Evolutionary conservation across 1,140 invertebrate species (phyloP), one percentile per base, ranked within the genome.

Genomic region (Polypedilum vanderplanki): DNA sequence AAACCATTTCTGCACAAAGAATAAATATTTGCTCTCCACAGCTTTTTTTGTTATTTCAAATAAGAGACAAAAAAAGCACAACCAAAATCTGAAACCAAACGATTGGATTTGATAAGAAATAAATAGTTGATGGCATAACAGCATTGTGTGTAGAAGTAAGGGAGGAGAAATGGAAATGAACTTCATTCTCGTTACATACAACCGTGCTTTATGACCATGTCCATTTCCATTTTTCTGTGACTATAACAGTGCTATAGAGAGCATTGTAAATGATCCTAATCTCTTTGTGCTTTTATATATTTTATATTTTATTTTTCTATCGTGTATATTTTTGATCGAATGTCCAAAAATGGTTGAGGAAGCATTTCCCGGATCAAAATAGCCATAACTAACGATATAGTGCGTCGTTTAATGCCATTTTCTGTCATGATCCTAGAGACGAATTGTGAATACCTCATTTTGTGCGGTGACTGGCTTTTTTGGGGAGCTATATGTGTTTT

Each of bases 61-160:
- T 3, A 5, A 33, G 5, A 33, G 24, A 33, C 1, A 33, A 33
- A 33, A 33, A 33, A 33, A 33, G 20, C 8, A 70, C n/a, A 70
- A 70, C 65, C 9, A 70, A 70, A 70, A 20, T 12, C 65, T 70
- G 8, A 7, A 18, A 70, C 20, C 65, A 33, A 33, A 33, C 17
- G 65, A 70, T 70, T 18, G 65, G 65, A 70, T 70, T 70, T 70
- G 65, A 70, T 70, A 70, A 70, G 65, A 20, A 70, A 70, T 70
- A 70, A 70, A 70, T 70, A 70, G 65, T 70, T 70, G 65, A 70
- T 70, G 65, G 17, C 20, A 70, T 70, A 15, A 46, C 41, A 46
- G 41, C 41, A 46, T 3, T 15, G 15, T 3, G 9, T 12, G 15
- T 10, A 41, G 10, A 46, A 57, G 15, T n/a, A 57, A 57, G n/a